Base-by-base conservation (phyloP, 64 coral and sea anemone species). In the Montipora foliosa region DNA sequence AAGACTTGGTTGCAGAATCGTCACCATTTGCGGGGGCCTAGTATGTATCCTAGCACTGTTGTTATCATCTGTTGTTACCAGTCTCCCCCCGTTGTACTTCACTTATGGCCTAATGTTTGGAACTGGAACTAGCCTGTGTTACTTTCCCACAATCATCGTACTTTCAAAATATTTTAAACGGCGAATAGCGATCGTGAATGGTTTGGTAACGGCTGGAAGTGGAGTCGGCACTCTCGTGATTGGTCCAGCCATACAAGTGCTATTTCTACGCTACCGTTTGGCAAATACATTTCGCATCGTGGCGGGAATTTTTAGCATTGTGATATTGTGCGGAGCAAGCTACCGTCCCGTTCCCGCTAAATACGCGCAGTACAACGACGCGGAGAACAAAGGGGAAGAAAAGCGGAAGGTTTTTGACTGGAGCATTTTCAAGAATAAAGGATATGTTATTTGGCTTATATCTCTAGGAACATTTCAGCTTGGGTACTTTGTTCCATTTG, bases 51-150 rank as follows among this genome's bases (percentile, higher is more conserved):
- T 80, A 82, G 98, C 95, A 58, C 69, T 96, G 68, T 67, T 99
- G 8, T 77, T 92, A 0, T 96, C 98, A 2, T 99, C 98, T 57
- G 80, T 99, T 19, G 92, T 89, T 58, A 87, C 95, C 12, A 95
- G 88, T 77, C 90, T 96, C 29, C 80, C 90, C 51, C 74, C 90
- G 6, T 69, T 99, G n/a, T 99, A 93, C 74, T 89, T 99, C 14
- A 96, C 98, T 9, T 99, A 99, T 53, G 92, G 95, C 14, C 9
- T 99, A n/a, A 96, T 94, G 24, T 99, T 95, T 95, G 98, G 98
- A 16, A 70, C 92, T 94, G 98, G 98, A 10, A 96, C 98, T 20
- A 99, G 98, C 58, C 84, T 99, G 67, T 99, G 98, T 75, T 99
- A 96, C 47, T 94, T 94, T 77, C 95, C 98, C 59, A 96, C 98